Evolutionary conservation across 2,888 invertebrate genomes (phyloP).

Genomic region (Metallyticus violacea): DNA sequence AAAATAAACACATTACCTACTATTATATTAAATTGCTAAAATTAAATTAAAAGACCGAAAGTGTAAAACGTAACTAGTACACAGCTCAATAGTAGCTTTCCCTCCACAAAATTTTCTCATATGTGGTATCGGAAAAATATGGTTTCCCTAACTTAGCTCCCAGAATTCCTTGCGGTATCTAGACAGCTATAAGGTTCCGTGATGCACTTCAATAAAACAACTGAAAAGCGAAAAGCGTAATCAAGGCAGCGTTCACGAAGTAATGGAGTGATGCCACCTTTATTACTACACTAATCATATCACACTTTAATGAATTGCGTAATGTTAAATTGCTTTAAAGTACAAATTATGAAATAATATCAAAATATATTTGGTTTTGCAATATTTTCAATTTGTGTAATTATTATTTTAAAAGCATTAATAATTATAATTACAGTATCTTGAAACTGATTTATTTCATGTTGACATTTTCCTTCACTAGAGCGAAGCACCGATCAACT

Average conservation of each 20-base stretch:
- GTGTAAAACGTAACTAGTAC: conserved; percentile 32
- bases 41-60: conserved; percentile 33
- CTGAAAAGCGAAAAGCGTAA: conserved; percentile 18
- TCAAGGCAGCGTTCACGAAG: conserved; percentile 14
- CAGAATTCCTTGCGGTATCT: conserved; percentile 53
- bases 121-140: conserved; percentile 56
- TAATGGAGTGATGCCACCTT: background rate
- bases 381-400: no score
- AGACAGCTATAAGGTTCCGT: conserved; percentile 33
- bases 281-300: background rate
- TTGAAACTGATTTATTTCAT: background rate
- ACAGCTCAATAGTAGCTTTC: conserved; percentile 40
- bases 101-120: conserved; percentile 46
- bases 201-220: conserved; percentile 26
- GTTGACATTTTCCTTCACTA: background rate
- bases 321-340: background rate
- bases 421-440: no score
- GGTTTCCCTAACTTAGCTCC: conserved; percentile 56
- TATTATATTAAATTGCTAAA: conserved; percentile 24
- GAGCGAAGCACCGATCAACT: background rate
- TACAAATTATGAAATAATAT: background rate
- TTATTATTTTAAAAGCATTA: no score
- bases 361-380: no score
- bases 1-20: conserved; percentile 23
- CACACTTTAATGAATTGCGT: background rate